These are phyloP conservation scores for Micropoecilia bifurca DNA, from an alignment of 2,797 vertebrate genomes.

Conservation along the genomic window DNA sequence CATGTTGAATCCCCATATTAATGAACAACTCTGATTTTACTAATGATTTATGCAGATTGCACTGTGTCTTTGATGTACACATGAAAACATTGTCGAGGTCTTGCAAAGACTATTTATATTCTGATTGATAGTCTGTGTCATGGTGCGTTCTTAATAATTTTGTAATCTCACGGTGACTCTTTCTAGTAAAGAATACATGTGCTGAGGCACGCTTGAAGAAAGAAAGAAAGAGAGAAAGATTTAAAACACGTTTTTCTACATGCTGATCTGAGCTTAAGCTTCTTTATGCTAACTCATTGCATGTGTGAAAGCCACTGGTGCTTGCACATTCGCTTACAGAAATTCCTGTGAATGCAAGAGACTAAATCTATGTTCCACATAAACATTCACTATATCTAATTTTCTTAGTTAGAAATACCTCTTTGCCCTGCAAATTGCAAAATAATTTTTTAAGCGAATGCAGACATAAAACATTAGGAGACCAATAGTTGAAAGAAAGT, in stretches of 20 bases:
- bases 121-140: neutral
- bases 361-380: slow-evolving; percentile 13
- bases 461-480: slow-evolving; percentile 42
- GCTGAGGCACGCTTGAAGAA: neutral
- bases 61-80: neutral
- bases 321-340: slow-evolving; percentile 1
- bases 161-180: neutral
- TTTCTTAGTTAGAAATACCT: slow-evolving; percentile 27
- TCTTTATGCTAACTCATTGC: slow-evolving; percentile 33
- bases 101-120: neutral
- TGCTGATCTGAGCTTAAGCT: slow-evolving; percentile 19
- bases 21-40: neutral
- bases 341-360: slow-evolving; percentile 16
- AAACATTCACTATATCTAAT: slow-evolving; percentile 27
- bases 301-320: neutral
- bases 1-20: neutral
- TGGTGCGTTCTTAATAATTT: neutral
- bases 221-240: slow-evolving; percentile 10
- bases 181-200: neutral
- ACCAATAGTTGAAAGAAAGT: slow-evolving; percentile 39
- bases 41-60: neutral
- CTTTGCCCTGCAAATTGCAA: slow-evolving; percentile 31
- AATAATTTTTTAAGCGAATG: slow-evolving; percentile 43
- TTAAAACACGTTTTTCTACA: neutral
- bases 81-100: neutral